A percentile compares a stretch with the other conserved stretches of the same genome.
These are phyloP conservation scores for Blastobasis lacticolella DNA, from an alignment of 2,888 invertebrate species.

Conservation along the genomic window DNA sequence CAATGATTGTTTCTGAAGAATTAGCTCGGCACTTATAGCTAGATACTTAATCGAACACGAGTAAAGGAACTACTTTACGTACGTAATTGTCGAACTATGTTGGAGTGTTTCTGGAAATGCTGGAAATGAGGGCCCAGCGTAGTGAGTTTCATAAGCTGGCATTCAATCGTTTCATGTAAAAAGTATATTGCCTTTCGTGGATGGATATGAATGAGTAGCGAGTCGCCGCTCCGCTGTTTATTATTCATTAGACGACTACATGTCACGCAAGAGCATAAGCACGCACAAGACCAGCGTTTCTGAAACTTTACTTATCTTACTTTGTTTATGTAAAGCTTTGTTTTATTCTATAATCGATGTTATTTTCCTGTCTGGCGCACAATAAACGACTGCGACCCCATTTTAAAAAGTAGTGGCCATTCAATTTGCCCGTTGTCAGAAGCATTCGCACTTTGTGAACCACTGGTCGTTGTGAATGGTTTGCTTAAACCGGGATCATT, in stretches of 20 bases:
- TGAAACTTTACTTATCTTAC: conserved; percentile 47
- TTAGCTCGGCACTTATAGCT: too few relatives aligned
- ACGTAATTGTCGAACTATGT: conserved; percentile 16
- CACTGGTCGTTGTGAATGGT: conserved; percentile 33
- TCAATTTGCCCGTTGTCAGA: conserved; percentile 35
- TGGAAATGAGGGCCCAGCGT: conserved; percentile 37
- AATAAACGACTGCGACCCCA: not conserved
- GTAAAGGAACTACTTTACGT: too few relatives aligned
- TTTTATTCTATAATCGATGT: conserved; percentile 7
- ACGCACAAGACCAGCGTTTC: conserved; percentile 60
- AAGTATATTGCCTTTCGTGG: conserved; percentile 59
- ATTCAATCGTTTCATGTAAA: conserved; percentile 54
- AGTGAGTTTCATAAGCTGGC: conserved; percentile 40
- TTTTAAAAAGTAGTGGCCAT: conserved; percentile 23
- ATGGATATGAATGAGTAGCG: conserved; percentile 68
- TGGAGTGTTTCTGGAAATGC: conserved; percentile 29
- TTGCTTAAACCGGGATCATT: conserved; percentile 42
- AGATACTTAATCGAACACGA: too few relatives aligned
- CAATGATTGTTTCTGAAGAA: conserved; percentile 36
- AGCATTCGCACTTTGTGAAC: conserved; percentile 37
- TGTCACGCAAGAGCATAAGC: conserved; percentile 63
- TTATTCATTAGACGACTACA: conserved; percentile 69
- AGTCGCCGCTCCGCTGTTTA: conserved; percentile 64
- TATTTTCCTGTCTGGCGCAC: not conserved
- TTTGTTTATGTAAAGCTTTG: conserved; percentile 12